Evolutionary conservation across 2,113 vertebrate species (phyloP).

Genomic region (Megalops atlanticus): DNA sequence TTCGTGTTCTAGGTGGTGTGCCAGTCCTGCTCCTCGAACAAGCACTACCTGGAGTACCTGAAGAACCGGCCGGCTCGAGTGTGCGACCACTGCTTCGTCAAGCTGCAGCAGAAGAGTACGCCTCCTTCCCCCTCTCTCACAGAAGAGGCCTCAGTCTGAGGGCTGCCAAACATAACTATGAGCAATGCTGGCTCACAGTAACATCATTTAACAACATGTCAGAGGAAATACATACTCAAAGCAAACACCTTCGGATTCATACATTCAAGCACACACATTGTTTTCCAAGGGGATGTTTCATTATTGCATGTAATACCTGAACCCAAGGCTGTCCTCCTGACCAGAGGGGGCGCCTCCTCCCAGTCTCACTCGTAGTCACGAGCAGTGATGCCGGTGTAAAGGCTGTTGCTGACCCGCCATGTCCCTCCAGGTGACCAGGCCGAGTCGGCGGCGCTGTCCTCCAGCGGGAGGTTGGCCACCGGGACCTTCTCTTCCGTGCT

Average conservation of each 20-base stretch:
- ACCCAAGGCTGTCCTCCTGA: no score
- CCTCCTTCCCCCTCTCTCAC: background rate
- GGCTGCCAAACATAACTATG: background rate
- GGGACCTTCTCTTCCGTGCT: constrained; percentile 87
- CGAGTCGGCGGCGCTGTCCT: constrained; percentile 76
- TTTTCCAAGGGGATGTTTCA: no score
- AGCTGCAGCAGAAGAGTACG: constrained; percentile 89
- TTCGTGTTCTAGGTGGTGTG: constrained; percentile 83
- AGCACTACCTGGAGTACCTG: constrained; percentile 93
- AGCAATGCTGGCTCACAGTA: background rate
- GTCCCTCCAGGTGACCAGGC: constrained; percentile 76
- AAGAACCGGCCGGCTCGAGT: constrained; percentile 95
- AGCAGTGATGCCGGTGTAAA: background rate
- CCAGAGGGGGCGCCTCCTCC: no score
- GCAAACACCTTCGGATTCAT: no score
- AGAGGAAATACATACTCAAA: no score
- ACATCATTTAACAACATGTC: no score
- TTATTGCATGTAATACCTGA: no score
- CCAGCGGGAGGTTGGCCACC: constrained; percentile 83
- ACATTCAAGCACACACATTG: no score
- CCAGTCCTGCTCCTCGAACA: constrained; percentile 93
- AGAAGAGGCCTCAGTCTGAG: no score
- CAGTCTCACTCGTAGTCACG: background rate
- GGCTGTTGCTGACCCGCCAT: background rate
- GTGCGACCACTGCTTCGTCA: constrained; percentile 91